phyloP scores from a whole-genome alignment of 1,140 invertebrate species.

The Neoseiulus cucumeris region DNA sequence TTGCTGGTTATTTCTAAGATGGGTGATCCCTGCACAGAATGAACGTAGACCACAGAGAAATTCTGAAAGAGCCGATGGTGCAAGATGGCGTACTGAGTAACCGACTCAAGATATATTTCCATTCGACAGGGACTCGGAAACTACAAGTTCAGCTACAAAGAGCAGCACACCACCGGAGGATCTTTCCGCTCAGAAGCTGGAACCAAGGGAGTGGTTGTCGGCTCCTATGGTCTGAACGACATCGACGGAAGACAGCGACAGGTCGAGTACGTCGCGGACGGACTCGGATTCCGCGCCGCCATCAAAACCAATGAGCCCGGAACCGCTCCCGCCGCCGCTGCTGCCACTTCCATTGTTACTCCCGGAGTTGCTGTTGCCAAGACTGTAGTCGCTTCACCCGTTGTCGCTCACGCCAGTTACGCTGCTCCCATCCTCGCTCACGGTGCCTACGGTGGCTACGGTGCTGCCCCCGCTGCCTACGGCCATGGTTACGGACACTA shows the following conservation, averaged over 20 bases:
- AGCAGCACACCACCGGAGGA: constrained; percentile 23
- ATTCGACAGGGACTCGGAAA: constrained; percentile 16
- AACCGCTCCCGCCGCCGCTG: constrained; percentile 15
- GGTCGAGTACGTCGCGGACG: constrained; percentile 24
- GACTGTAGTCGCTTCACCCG: background rate
- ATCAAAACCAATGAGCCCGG: constrained; percentile 20
- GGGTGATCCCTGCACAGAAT: no score
- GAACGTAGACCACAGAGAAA: no score
- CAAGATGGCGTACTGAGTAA: no score
- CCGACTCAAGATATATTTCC: no score
- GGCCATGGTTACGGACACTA: background rate
- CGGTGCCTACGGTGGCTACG: no score
- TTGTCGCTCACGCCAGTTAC: background rate
- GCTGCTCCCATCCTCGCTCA: background rate
- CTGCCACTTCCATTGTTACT: constrained; percentile 2
- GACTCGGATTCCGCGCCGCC: constrained; percentile 21
- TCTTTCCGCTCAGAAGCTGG: constrained; percentile 20
- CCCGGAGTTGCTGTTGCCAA: background rate
- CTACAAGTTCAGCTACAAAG: constrained; percentile 24
- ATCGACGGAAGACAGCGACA: constrained; percentile 21
- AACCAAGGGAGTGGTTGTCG: constrained; percentile 18
- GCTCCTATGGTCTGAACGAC: constrained; percentile 21
- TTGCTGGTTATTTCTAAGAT: no score
- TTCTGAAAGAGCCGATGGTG: no score
- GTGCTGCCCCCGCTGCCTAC: background rate